phyloP scores from a whole-genome alignment of 2,113 vertebrate genomes.

The Sclerurus mexicanus region DNA sequence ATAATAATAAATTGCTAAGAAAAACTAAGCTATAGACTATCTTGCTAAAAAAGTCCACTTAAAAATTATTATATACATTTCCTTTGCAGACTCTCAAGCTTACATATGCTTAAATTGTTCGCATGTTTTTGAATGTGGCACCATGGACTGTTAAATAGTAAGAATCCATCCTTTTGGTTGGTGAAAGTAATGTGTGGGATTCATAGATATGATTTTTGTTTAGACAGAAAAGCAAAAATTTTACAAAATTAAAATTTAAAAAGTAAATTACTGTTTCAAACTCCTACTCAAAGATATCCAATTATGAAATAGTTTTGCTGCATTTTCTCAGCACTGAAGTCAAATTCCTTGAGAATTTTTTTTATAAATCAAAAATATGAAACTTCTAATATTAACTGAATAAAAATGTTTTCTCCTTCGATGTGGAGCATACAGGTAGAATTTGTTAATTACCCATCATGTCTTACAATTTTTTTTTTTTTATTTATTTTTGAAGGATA shows the following conservation, averaged over 20 bases:
- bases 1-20: conserved; percentile 3
- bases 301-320: conserved; percentile 49
- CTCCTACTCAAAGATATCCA: conserved; percentile 52
- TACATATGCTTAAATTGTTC: neutral
- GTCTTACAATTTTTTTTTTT: neutral
- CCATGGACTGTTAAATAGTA: neutral
- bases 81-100: neutral
- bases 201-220: neutral
- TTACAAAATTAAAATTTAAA: conserved; percentile 27
- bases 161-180: neutral
- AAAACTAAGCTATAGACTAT: neutral
- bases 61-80: neutral
- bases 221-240: conserved; percentile 22
- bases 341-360: conserved; percentile 24
- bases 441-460: neutral
- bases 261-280: conserved; percentile 19
- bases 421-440: neutral
- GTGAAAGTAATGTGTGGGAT: neutral
- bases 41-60: neutral
- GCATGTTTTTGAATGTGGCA: neutral
- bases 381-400: conserved; percentile 31
- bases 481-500: neutral
- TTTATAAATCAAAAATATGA: conserved; percentile 35
- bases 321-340: conserved; percentile 17
- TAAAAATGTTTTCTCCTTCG: neutral